Evolutionary conservation across 2,888 invertebrate species (phyloP).

Genomic region (Microplitis manilae): DNA sequence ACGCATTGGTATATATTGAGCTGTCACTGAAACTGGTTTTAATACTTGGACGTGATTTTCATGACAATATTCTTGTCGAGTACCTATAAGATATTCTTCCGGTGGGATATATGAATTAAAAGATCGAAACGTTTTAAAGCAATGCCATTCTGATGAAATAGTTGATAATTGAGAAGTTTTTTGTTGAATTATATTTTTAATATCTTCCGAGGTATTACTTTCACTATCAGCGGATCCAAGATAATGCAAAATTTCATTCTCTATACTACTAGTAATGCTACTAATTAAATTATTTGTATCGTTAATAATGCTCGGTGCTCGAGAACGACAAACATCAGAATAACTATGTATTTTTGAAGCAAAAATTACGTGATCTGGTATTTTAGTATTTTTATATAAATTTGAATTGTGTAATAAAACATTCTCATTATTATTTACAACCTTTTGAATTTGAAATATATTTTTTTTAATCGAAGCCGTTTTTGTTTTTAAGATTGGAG

Average conservation of each 20-base stretch:
- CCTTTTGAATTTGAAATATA: not conserved
- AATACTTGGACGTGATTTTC: slow-evolving; percentile 21
- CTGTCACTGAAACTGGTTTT: slow-evolving; percentile 16
- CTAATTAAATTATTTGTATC: slow-evolving; percentile 16
- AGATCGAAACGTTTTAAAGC: slow-evolving; percentile 36
- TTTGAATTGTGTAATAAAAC: not conserved
- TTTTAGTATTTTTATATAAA: not conserved
- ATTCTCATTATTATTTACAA: slow-evolving; percentile 3
- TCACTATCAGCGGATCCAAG: not conserved
- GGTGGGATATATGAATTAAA: slow-evolving; percentile 43
- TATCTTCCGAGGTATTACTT: not conserved
- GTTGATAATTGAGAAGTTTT: not conserved
- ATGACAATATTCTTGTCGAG: slow-evolving; percentile 39
- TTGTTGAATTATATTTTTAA: not conserved
- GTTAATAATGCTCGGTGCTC: slow-evolving; percentile 32
- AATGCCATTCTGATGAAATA: slow-evolving; percentile 38
- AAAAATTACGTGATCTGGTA: slow-evolving; percentile 7
- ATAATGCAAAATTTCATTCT: not conserved
- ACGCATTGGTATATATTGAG: slow-evolving; percentile 41
- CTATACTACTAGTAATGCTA: not conserved
- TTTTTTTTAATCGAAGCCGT: no score
- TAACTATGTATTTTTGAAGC: slow-evolving; percentile 35
- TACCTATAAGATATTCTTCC: slow-evolving; percentile 25
- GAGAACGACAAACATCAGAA: slow-evolving; percentile 38
- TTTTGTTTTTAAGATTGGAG: no score